These are phyloP conservation scores for Mystacides longicornis DNA, from an alignment of 2,888 invertebrate genomes.

Conservation along the genomic window DNA sequence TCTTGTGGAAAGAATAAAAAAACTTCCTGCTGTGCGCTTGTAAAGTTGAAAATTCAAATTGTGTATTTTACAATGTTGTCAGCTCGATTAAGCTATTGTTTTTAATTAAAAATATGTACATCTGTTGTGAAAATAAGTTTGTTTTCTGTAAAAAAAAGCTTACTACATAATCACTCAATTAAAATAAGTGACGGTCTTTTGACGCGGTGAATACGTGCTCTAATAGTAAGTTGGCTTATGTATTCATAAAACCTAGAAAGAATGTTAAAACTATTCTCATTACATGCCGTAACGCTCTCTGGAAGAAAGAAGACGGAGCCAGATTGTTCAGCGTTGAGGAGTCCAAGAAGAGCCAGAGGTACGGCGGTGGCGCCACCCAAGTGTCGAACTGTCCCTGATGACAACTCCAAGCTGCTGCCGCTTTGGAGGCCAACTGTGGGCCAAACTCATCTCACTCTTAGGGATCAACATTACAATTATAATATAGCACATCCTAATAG, in stretches of 20 bases:
- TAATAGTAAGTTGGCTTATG: no score
- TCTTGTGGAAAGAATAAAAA: no score
- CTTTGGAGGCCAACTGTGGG: conserved; percentile 20
- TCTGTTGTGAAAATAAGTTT: no score
- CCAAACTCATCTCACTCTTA: conserved; percentile 13
- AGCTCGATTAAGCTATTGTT: no score
- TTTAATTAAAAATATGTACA: no score
- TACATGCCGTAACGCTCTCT: conserved; percentile 23
- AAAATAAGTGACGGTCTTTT: not conserved
- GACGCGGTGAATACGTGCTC: not conserved
- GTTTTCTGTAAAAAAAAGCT: no score
- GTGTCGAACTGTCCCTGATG: conserved; percentile 24
- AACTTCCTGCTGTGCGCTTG: no score
- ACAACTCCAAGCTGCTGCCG: conserved; percentile 20
- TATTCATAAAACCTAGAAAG: no score
- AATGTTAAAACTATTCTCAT: no score
- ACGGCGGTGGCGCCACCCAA: conserved; percentile 36
- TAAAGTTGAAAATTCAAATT: no score
- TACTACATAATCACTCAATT: not conserved
- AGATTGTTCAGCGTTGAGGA: conserved; percentile 32
- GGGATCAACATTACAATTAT: not conserved
- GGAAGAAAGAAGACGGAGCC: conserved; percentile 26
- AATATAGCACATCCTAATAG: no score
- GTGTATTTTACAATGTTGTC: no score
- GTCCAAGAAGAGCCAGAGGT: conserved; percentile 43